Evolutionary conservation across 2,113 vertebrate genomes (phyloP).

Genomic region (Rhynchopsitta pachyrhyncha): DNA sequence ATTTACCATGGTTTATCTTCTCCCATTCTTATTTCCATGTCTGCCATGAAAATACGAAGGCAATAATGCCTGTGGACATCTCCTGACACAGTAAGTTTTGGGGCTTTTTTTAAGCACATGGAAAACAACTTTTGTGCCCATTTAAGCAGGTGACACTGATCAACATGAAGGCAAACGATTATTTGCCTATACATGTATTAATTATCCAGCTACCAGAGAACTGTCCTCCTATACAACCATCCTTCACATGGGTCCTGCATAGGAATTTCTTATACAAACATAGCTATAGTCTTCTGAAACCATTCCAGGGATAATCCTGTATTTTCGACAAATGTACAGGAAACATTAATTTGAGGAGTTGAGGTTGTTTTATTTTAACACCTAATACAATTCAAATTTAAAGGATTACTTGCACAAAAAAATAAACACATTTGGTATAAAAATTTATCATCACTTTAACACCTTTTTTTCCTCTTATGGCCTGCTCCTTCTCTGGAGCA

Average conservation of each 20-base stretch:
- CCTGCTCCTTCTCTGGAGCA: conserved; percentile 80
- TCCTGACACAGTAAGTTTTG: background rate
- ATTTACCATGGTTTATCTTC: background rate
- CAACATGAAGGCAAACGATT: background rate
- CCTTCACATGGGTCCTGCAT: background rate
- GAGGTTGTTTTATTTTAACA: conserved; percentile 79
- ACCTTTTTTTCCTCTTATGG: conserved; percentile 66
- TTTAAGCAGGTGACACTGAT: background rate
- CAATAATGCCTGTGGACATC: background rate
- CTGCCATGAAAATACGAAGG: background rate
- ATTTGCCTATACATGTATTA: background rate
- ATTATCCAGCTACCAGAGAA: background rate
- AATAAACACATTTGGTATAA: conserved; percentile 89
- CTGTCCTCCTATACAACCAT: background rate
- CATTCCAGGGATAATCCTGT: background rate
- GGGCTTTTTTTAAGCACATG: background rate
- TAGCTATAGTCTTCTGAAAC: background rate
- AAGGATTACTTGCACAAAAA: conserved; percentile 86
- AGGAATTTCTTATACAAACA: background rate
- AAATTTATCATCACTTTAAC: conserved; percentile 87
- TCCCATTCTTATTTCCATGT: background rate
- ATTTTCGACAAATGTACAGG: conserved; percentile 39
- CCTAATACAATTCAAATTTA: conserved; percentile 83
- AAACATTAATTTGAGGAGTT: conserved; percentile 68
- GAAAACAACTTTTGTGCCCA: background rate